A percentile compares a stretch with the other conserved stretches of the same genome.
Conservation (phyloP, 2,888 invertebrate genomes). For the Brassicogethes aeneus region DNA sequence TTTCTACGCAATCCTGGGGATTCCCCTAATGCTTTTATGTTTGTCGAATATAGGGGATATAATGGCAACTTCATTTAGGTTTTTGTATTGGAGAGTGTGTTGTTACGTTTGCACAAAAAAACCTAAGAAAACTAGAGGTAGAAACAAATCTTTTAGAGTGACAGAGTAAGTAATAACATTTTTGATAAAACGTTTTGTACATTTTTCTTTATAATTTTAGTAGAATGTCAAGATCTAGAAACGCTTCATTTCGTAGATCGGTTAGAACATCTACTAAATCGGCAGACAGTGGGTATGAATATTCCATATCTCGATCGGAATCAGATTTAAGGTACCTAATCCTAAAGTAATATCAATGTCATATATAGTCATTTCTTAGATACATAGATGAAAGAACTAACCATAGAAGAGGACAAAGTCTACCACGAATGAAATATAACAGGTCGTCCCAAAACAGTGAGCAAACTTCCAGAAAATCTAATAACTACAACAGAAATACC, state of each 20-base stretch:
- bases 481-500: slow-evolving; percentile 5
- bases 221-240: slow-evolving; percentile 36
- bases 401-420: slow-evolving; percentile 17
- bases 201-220: too few relatives aligned
- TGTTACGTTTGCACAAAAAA: slow-evolving; percentile 83
- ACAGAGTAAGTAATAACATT: slow-evolving; percentile 1
- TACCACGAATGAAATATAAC: slow-evolving; percentile 25
- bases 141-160: slow-evolving; percentile 35
- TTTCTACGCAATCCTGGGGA: slow-evolving; percentile 91
- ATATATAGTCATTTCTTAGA: slow-evolving; percentile 9
- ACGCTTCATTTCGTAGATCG: slow-evolving; percentile 48
- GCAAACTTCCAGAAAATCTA: background rate
- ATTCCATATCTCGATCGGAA: slow-evolving; percentile 61
- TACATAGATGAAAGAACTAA: slow-evolving; percentile 33
- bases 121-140: slow-evolving; percentile 52
- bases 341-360: background rate
- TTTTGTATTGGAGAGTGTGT: slow-evolving; percentile 88
- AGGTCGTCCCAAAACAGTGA: background rate
- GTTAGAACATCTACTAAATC: slow-evolving; percentile 52
- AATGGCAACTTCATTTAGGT: slow-evolving; percentile 88
- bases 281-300: slow-evolving; percentile 53
- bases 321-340: slow-evolving; percentile 56
- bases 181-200: too few relatives aligned
- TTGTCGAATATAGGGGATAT: slow-evolving; percentile 90
- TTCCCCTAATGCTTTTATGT: slow-evolving; percentile 90